Evolutionary conservation across 1,140 invertebrate genomes (phyloP), one percentile per base, ranked within the genome.

Genomic region (Arctopsyche grandis): DNA sequence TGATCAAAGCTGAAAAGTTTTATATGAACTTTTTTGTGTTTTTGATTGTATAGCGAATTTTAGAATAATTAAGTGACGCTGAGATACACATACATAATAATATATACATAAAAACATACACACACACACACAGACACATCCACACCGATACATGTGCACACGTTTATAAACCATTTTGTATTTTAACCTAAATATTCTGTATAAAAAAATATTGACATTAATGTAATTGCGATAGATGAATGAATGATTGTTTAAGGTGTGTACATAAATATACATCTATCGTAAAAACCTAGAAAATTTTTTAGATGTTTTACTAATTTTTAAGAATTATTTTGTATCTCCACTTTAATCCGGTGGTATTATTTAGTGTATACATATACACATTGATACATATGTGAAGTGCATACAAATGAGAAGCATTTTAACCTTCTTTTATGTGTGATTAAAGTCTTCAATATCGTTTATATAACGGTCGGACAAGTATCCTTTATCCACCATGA

Each of bases 191-290:
- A 66, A 9, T 66, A 66, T 26, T 66, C 63, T 66, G 63, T 66
- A 66, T 26, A 66, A 66, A 60, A 26, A 66, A 66, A 66, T 26
- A 66, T 66, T 26, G 21, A 24, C 26, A 66, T 66, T 66, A 66
- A 66, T 66, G 21, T 24, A 26, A 66, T 24, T 60, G n/a, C 14
- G 9, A 21, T 26, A 29, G 24, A 26, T 29, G 63, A 26, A 66
- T 66, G 63, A 66, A 24, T 26, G 63, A 26, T 66, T 66, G 63
- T 66, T 66, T 26, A 12, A 66, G 63, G 63, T 26, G 24, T 66
- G 63, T 66, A 66, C 63, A 66, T 66, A 66, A 66, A 66, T 66
- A 66, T 66, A 66, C 63, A 66, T 66, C 24, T 66, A 66, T 66
- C 63, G 24, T 66, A 14, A 66, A 26, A 9, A 66, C 26, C 21